Conservation (phyloP, 2,888 invertebrate species). For the Drosophila formosana region DNA sequence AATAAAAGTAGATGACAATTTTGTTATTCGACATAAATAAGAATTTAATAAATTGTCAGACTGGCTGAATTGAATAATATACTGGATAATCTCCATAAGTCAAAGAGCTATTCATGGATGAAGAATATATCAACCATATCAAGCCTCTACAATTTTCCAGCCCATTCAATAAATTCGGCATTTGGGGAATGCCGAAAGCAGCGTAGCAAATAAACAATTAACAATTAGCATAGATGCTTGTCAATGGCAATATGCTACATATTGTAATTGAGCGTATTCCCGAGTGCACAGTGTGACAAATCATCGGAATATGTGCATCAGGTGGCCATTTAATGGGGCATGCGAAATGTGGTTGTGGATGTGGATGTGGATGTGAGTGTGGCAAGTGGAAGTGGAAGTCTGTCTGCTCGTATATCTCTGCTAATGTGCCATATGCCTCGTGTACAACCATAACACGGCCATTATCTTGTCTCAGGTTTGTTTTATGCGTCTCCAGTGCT, state of each 20-base stretch:
- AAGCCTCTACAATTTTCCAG: neutral
- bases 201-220: neutral
- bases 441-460: constrained; percentile 58
- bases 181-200: neutral
- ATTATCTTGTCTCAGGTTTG: constrained; percentile 68
- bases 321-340: constrained; percentile 53
- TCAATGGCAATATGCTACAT: neutral
- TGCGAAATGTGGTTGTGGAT: constrained; percentile 4
- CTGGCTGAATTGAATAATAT: too few species aligned
- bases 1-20: too few species aligned
- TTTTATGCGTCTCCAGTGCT: constrained; percentile 59
- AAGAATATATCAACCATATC: neutral
- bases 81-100: neutral
- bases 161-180: neutral
- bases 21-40: too few species aligned
- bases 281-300: constrained; percentile 27
- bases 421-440: constrained; percentile 63
- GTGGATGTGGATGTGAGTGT: neutral
- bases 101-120: neutral
- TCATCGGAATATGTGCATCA: constrained; percentile 48
- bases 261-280: constrained; percentile 3
- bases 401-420: constrained; percentile 38
- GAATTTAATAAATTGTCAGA: too few species aligned
- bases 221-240: constrained; percentile 6
- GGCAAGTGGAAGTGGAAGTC: neutral